Evolutionary conservation across 1,140 invertebrate species (phyloP), one percentile per base, ranked within the genome.

Genomic region (Calliphora vicina): DNA sequence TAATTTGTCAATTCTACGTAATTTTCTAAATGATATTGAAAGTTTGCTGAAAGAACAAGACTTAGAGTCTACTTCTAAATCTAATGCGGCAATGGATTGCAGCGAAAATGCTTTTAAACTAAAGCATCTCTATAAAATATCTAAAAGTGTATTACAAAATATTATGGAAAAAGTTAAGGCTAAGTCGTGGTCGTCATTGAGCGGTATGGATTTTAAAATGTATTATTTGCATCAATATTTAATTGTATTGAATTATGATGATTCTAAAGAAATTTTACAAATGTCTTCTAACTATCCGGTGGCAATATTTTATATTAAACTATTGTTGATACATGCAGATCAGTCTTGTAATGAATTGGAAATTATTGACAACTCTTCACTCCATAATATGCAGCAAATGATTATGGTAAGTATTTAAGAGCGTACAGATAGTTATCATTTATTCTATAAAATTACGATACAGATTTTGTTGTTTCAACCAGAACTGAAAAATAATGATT

Each of bases 281-380:
- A 17, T 88, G 9, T 57, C 86, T 71, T 84, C 84, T 78, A 57
- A 83, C 23, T 85, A 87, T 83, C 84, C 84, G 29, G 83, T 85
- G 9, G 84, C 85, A 4, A 67, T 88, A 45, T 87, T 85, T 80
- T 84, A 87, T 73, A 74, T 87, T 3, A 88, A 88, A 72, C 76
- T 85, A 29, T 83, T 86, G 29, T 80, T 87, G 12, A 9, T 83
- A 27, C 8, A 67, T 25, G 61, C n/a, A 2, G 0, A 12, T 5
- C n/a, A 67, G 20, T 67, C 61, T 23, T 4, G 0, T 67, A 67
- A 67, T 6, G 61, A 67, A 9, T 67, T 83, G 85, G 8, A 87
- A 85, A 82, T 71, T 20, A 6, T 10, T 23, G 10, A 12, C n/a
- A 67, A n/a, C n/a, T n/a, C n/a, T 25, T 10, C 10, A 3, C 25